Conservation (phyloP, 2,797 vertebrate genomes). For the Hapalemur alaotrensis region DNA sequence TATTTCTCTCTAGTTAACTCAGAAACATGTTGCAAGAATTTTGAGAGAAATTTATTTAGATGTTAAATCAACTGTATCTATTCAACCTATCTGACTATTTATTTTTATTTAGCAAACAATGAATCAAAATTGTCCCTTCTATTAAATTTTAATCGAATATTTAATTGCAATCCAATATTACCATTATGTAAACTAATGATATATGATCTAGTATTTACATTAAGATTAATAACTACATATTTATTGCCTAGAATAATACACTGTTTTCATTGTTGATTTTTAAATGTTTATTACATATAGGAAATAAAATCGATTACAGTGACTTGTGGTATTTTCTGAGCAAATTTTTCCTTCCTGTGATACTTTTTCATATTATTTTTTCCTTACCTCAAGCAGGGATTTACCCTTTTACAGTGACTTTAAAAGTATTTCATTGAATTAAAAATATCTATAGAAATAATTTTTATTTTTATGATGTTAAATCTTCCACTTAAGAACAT, state of each 20-base stretch:
- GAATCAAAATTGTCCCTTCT: neutral
- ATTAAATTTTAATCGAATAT: neutral
- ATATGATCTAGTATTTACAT: neutral
- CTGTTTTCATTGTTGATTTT: neutral
- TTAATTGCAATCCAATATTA: neutral
- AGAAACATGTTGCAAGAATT: constrained; percentile 17
- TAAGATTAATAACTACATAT: neutral
- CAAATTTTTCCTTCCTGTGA: neutral
- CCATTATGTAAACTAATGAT: neutral
- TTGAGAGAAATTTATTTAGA: neutral
- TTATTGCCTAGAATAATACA: neutral
- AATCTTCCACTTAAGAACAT: neutral
- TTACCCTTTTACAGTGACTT: neutral
- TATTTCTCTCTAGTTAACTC: constrained; percentile 11
- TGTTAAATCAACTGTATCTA: neutral
- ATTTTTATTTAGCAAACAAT: neutral
- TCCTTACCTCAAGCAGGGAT: neutral
- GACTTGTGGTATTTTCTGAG: neutral
- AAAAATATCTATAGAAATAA: neutral
- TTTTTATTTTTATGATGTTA: neutral
- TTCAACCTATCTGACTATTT: neutral
- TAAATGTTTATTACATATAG: neutral
- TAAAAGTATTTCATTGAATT: neutral
- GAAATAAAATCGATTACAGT: neutral
- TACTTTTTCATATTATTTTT: neutral